phyloP scores from a whole-genome alignment of 2,888 invertebrate species.

The Cheilosia pagana region DNA sequence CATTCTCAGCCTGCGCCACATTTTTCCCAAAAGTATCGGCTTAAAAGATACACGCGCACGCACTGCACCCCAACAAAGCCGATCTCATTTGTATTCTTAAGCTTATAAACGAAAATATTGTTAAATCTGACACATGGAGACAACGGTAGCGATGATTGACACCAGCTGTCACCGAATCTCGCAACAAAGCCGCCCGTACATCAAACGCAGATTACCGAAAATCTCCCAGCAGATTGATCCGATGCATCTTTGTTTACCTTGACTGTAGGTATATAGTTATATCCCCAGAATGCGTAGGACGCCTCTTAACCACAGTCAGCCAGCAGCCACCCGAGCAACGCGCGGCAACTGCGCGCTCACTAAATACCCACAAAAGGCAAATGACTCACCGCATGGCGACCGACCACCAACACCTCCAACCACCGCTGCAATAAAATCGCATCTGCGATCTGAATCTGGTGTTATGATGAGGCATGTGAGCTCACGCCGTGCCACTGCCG shows the following conservation, averaged over 20 bases:
- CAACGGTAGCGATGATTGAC: constrained; percentile 59
- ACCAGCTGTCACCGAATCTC: constrained; percentile 58
- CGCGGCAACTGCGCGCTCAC: constrained; percentile 34
- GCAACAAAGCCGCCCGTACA: constrained; percentile 19
- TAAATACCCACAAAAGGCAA: constrained; percentile 60
- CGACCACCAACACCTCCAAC: constrained; percentile 68
- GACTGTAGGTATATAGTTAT: constrained; percentile 21
- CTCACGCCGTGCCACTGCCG: constrained; percentile 14
- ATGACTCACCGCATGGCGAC: constrained; percentile 73
- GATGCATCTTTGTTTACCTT: constrained; percentile 54
- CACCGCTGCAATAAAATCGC: constrained; percentile 55
- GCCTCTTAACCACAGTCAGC: constrained; percentile 41
- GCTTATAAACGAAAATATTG: constrained; percentile 57
- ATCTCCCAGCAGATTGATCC: constrained; percentile 35
- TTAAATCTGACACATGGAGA: constrained; percentile 51
- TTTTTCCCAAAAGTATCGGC: constrained; percentile 48
- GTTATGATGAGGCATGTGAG: constrained; percentile 48
- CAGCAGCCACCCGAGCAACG: constrained; percentile 45
- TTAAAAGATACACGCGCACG: constrained; percentile 32
- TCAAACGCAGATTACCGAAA: constrained; percentile 17
- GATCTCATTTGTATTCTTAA: constrained; percentile 55
- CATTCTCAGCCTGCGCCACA: constrained; percentile 56
- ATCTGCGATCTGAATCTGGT: constrained; percentile 34
- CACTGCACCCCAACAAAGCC: constrained; percentile 18
- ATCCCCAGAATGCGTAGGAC: constrained; percentile 53